These are phyloP conservation scores for Etheostoma spectabile DNA, from an alignment of 2,113 vertebrate species.

Conservation along the genomic window DNA sequence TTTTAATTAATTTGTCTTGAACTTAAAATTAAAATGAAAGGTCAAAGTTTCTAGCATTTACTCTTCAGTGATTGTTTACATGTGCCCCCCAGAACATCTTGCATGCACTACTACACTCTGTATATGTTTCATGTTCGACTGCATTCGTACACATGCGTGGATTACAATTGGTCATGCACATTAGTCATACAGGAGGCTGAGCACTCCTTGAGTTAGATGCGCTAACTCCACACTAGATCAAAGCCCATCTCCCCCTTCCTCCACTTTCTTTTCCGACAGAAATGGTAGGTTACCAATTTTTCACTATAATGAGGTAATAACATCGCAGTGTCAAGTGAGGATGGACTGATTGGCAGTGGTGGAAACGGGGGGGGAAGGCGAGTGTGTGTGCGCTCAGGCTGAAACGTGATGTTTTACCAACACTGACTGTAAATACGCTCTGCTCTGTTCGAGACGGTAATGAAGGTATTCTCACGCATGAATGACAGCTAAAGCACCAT, in stretches of 20 bases:
- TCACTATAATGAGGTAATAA: constrained; percentile 77
- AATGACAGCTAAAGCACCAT: constrained; percentile 35
- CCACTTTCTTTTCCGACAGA: constrained; percentile 41
- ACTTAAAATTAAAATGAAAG: neutral
- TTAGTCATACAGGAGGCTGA: constrained; percentile 66
- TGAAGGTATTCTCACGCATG: constrained; percentile 44
- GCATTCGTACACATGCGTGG: constrained; percentile 12
- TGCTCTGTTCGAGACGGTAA: constrained; percentile 20
- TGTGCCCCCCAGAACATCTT: neutral
- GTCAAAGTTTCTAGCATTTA: neutral
- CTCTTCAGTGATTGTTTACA: neutral
- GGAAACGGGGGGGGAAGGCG: neutral
- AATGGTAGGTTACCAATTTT: constrained; percentile 75
- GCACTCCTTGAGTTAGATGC: constrained; percentile 30
- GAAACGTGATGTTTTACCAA: constrained; percentile 41
- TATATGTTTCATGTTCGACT: constrained; percentile 27
- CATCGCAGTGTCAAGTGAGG: constrained; percentile 52
- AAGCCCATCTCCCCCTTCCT: constrained; percentile 53
- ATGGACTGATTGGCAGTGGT: constrained; percentile 34
- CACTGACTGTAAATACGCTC: constrained; percentile 46
- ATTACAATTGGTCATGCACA: constrained; percentile 55
- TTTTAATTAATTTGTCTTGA: neutral
- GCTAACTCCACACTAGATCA: constrained; percentile 65
- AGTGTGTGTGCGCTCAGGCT: constrained; percentile 17
- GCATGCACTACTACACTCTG: constrained; percentile 9